A percentile compares a stretch with the other conserved stretches of the same genome.
These are phyloP conservation scores for Leucoma salicis DNA, from an alignment of 2,888 invertebrate genomes.

Conservation along the genomic window DNA sequence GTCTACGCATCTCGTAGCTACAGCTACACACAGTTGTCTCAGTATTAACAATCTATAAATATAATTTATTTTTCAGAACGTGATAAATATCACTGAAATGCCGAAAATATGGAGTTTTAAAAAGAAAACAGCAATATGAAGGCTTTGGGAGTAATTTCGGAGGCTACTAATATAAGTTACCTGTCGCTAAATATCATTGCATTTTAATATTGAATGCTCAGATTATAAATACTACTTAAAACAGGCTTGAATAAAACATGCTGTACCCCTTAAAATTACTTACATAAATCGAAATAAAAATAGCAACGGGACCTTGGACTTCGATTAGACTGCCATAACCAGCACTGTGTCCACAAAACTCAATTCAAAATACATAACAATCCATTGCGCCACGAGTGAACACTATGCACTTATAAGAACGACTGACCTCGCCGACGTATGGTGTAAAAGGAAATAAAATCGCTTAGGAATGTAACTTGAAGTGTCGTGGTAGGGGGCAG, in stretches of 20 bases:
- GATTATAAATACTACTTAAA: constrained; percentile 11
- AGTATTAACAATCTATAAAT: too few species aligned
- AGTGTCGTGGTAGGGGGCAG: constrained; percentile 64
- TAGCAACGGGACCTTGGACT: constrained; percentile 66
- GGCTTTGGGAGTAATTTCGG: too few species aligned
- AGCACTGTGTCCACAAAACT: constrained; percentile 50
- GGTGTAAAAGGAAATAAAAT: constrained; percentile 39
- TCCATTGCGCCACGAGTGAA: constrained; percentile 57
- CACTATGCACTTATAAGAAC: constrained; percentile 38
- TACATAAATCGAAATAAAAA: constrained; percentile 53
- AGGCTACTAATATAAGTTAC: too few species aligned
- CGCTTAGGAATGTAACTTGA: constrained; percentile 42
- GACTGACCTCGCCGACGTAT: constrained; percentile 44
- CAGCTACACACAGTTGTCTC: constrained; percentile 4
- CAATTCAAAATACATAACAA: constrained; percentile 33
- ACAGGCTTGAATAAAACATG: constrained; percentile 24
- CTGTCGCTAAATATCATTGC: too few species aligned
- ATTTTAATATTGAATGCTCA: background rate
- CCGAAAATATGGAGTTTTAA: too few species aligned
- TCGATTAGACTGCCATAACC: constrained; percentile 47
- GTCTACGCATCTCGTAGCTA: constrained; percentile 11
- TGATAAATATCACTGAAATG: too few species aligned
- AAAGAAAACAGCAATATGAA: too few species aligned
- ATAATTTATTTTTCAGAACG: too few species aligned
- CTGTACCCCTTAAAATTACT: constrained; percentile 38